These are phyloP conservation scores for Sarcophilus harrisii DNA, from an alignment of 2,797 vertebrate species.

Conservation along the genomic window DNA sequence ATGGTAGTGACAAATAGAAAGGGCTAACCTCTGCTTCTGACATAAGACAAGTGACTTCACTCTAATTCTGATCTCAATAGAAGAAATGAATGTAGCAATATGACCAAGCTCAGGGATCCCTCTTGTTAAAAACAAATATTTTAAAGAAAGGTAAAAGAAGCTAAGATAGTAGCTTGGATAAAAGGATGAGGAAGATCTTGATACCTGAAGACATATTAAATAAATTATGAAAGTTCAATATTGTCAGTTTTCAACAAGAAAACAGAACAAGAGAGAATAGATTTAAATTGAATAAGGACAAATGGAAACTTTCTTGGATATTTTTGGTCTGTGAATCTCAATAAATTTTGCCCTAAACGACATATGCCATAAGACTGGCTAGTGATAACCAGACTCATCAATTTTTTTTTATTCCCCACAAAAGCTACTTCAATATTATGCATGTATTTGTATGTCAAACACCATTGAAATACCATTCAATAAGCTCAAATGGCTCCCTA, in stretches of 20 bases:
- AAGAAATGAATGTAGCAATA: not conserved
- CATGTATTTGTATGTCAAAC: not conserved
- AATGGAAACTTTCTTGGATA: not conserved
- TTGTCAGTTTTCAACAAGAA: not conserved
- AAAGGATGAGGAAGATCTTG: not conserved
- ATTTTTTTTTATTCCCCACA: not conserved
- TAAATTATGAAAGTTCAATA: not conserved
- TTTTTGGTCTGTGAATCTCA: not conserved
- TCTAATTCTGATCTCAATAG: not conserved
- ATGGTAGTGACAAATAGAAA: slow-evolving; percentile 36
- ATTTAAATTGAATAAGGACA: slow-evolving; percentile 20
- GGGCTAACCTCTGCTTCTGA: not conserved
- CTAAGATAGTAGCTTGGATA: not conserved
- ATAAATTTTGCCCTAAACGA: not conserved
- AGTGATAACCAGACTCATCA: not conserved
- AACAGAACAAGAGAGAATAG: slow-evolving; percentile 29
- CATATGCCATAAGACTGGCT: no score
- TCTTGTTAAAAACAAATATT: not conserved
- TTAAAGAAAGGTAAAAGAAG: slow-evolving; percentile 1
- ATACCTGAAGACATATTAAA: not conserved
- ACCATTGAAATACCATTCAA: not conserved
- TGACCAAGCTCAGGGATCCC: not conserved
- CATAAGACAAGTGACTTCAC: not conserved
- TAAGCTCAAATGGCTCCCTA: not conserved
- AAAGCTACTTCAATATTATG: not conserved